These are phyloP conservation scores for Poeciliopsis gracilis DNA, from an alignment of 2,797 vertebrate species.

Conservation along the genomic window DNA sequence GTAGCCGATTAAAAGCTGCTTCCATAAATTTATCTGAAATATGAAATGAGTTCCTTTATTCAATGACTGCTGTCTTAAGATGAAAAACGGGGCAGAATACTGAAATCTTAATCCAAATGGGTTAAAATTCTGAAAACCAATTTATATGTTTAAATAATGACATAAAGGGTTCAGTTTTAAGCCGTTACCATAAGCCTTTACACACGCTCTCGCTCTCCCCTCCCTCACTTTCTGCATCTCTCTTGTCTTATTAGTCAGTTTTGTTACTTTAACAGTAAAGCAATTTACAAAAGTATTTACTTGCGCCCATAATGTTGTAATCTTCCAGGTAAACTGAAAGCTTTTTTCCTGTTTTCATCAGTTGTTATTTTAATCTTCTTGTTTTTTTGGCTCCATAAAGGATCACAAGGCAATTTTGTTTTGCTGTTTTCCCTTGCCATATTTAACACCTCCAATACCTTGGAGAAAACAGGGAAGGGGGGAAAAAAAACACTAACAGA, in stretches of 20 bases:
- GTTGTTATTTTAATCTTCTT: not conserved
- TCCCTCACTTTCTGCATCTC: not conserved
- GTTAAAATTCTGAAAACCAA: not conserved
- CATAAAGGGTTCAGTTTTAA: not conserved
- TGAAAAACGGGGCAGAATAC: not conserved
- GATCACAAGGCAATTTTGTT: constrained; percentile 3
- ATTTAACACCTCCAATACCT: constrained; percentile 2
- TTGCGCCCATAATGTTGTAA: not conserved
- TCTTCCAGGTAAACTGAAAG: not conserved
- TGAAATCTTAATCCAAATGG: not conserved
- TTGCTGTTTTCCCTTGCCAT: constrained; percentile 1
- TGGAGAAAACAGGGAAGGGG: not conserved
- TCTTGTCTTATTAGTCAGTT: constrained; percentile 1
- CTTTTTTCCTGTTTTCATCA: not conserved
- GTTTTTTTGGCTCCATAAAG: not conserved
- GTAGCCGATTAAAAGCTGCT: not conserved
- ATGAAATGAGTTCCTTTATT: not conserved
- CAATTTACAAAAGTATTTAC: constrained; percentile 4
- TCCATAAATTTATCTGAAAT: not conserved
- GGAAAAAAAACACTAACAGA: not conserved
- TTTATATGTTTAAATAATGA: constrained; percentile 1
- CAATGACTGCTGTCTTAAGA: not conserved
- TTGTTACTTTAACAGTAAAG: constrained; percentile 4
- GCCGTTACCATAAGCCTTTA: not conserved
- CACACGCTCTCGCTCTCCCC: not conserved